A percentile compares a stretch with the other conserved stretches of the same genome.
phyloP scores from a whole-genome alignment of 2,113 vertebrate species.

The Pygathrix nemaeus region DNA sequence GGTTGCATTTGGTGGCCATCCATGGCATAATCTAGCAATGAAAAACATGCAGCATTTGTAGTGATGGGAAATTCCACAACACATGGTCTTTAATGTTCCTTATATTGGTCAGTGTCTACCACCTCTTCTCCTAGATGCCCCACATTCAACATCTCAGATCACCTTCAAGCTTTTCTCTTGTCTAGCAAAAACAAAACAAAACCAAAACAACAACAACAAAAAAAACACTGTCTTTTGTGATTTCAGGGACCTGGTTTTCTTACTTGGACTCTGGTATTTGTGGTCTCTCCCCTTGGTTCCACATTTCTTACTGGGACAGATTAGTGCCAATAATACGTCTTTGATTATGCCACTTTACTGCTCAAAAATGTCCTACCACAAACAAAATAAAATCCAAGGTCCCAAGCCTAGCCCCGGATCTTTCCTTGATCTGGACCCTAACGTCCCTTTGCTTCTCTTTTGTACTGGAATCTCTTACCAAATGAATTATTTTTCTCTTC shows the following conservation, averaged over 20 bases:
- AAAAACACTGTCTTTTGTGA: not conserved
- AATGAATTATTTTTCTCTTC: not conserved
- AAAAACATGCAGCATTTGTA: not conserved
- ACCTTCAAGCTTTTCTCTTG: not conserved
- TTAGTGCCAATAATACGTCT: not conserved
- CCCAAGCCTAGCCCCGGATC: not conserved
- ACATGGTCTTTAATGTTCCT: not conserved
- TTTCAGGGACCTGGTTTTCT: not conserved
- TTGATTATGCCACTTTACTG: not conserved
- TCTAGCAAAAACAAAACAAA: not conserved
- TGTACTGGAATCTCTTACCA: not conserved
- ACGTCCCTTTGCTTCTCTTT: not conserved
- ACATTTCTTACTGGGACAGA: not conserved
- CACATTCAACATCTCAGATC: not conserved
- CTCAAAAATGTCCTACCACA: not conserved
- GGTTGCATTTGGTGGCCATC: not conserved
- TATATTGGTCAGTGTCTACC: not conserved
- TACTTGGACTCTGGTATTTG: no score
- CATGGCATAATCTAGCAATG: not conserved
- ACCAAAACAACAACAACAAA: not conserved
- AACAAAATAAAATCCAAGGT: not conserved
- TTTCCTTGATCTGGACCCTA: not conserved
- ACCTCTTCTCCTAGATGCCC: not conserved
- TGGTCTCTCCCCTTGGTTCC: not conserved
- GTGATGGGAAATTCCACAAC: not conserved